Evolutionary conservation across 1,140 invertebrate species (phyloP), one percentile per base, ranked within the genome.

Genomic region (Bathynomus jamesi): DNA sequence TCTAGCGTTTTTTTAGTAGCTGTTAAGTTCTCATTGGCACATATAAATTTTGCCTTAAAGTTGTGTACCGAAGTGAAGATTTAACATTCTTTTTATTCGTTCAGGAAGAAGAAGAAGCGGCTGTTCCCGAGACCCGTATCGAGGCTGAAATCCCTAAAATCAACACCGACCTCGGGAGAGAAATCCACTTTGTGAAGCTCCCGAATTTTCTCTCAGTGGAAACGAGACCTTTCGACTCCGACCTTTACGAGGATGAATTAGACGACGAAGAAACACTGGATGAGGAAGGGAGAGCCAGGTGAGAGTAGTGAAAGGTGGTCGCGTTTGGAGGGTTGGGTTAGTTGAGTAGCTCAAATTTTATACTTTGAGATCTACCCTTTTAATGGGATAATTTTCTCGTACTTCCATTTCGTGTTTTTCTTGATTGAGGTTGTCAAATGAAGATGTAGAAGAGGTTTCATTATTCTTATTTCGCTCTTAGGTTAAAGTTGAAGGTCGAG

Each of bases 241-340:
- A 91, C 72, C 94, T 92, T 0, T 99, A 99, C 82, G 97, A 99
- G 84, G 96, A 99, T 85, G 97, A 99, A 85, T 95, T 99, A 77
- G 96, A 99, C 80, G 97, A 99, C 79, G 96, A 99, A 82, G 96
- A 99, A 84, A 94, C 95, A 0, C 84, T 98, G 65, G 96, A 99
- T 82, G 97, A 99, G 81, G 97, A 99, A 86, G 97, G 97, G 79
- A 84, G 95, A 73, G 92, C 93, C n/a, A 88, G 90, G 86, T 87
- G 61, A 73, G 68, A 13, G 17, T 53, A 74, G 24, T 13, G 31
- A 53, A 29, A 5, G 13, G 4, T 63, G 61, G 4, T 28, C 2
- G 4, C 13, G 30, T 2, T 61, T n/a, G n/a, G n/a, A n/a, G n/a
- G n/a, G 61, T 13, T n/a, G 61, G 30, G n/a, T 46, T 46, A 46